Evolutionary conservation across 2,888 invertebrate species (phyloP), one percentile per base, ranked within the genome.

Genomic region (Cryptus viduatorius): DNA sequence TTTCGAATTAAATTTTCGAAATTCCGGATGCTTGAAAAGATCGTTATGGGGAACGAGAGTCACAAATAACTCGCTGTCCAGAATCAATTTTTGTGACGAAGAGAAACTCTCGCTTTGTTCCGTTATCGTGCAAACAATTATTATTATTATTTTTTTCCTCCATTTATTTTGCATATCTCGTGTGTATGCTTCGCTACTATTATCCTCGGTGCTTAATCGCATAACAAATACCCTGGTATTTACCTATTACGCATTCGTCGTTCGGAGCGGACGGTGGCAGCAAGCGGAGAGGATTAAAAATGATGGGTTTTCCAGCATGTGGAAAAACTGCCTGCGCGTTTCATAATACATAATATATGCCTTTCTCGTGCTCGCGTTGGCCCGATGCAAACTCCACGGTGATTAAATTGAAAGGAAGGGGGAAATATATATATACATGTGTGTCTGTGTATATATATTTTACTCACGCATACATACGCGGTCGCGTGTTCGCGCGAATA

Each of bases 171-270:
- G 75, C 75, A 75, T 75, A 75, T 75, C 75, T 29, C 31, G 44
- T n/a, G 68, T 29, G 16, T 46, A 14, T n/a, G 53, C 68, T 59
- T 12, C 46, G 68, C 3, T 19, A 8, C 48, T 50, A 46, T 50
- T 64, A 76, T 83, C 50, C 16, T 42, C 67, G 56, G 59, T 24
- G 29, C 24, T 77, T 72, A 72, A 77, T 80, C 65, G 72, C 50
- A 29, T 59, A 65, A 67, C 50, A 72, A 83, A 77, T 76, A 72
- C 79, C 72, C 37, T 16, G 69, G 59, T 72, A 68, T 80, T 77
- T 80, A 64, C 73, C 73, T 79, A 80, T 83, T 72, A 80, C 80
- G 77, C 80, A 83, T 80, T 83, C 69, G 71, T 77, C 48, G 67
- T 5, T 53, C 59, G 42, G 1, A 29, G 68, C 8, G 53, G 53